Evolutionary conservation across 2,113 vertebrate genomes (phyloP).

Genomic region (Sinocyclocheilus anophthalmus): DNA sequence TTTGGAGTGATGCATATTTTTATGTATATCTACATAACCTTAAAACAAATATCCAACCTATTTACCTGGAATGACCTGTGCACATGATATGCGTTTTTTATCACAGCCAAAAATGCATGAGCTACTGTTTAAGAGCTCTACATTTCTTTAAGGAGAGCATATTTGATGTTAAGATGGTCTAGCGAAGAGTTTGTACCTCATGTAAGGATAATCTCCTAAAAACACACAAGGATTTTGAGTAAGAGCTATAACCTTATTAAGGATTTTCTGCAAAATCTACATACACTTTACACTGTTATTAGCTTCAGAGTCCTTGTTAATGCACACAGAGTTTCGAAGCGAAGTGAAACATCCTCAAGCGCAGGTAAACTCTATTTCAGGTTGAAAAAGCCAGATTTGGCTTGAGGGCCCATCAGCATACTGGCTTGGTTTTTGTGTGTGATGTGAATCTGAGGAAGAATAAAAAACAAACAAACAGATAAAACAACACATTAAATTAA

Average conservation of each 20-base stretch:
- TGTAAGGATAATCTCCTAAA: slow-evolving; percentile 5
- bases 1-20: neutral
- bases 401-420: slow-evolving; percentile 85
- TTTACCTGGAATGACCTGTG: slow-evolving; percentile 20
- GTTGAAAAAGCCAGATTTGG: slow-evolving; percentile 83
- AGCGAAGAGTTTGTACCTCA: neutral
- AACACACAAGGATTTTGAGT: neutral
- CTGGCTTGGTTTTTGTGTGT: slow-evolving; percentile 90
- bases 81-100: neutral
- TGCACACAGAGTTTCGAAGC: slow-evolving; percentile 33
- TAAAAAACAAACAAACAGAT: neutral
- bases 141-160: neutral
- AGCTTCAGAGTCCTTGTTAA: slow-evolving; percentile 30
- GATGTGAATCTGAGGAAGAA: slow-evolving; percentile 82
- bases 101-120: slow-evolving; percentile 23
- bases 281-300: slow-evolving; percentile 18
- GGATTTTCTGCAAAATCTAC: slow-evolving; percentile 6
- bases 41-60: slow-evolving; percentile 4
- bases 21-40: slow-evolving; percentile 13
- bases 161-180: neutral
- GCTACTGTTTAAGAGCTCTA: slow-evolving; percentile 11
- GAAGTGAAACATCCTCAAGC: neutral
- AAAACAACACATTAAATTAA: slow-evolving; percentile 1
- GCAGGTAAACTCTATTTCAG: slow-evolving; percentile 69
- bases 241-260: slow-evolving; percentile 1